Evolutionary conservation across 2,888 invertebrate species (phyloP).

Genomic region (Heliconius hortense): DNA sequence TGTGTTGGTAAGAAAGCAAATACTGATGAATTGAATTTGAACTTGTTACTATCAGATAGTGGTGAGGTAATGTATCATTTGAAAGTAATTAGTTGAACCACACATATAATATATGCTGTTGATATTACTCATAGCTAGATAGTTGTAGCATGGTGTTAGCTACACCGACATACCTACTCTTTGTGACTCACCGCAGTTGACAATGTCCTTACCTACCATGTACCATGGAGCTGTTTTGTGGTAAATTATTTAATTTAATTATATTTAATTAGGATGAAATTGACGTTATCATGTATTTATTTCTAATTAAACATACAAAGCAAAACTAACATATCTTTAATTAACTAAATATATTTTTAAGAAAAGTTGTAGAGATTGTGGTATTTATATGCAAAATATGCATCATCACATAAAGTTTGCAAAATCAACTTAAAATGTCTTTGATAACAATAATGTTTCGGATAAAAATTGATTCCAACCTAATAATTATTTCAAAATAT

Average conservation of each 20-base stretch:
- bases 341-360: too few relatives aligned
- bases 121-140: conserved; percentile 16
- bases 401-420: background rate
- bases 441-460: background rate
- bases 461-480: background rate
- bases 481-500: background rate
- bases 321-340: too few relatives aligned
- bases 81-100: conserved; percentile 3
- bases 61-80: background rate
- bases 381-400: too few relatives aligned
- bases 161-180: background rate
- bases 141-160: conserved; percentile 17
- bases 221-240: background rate
- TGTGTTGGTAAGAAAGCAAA: background rate
- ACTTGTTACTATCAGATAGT: background rate
- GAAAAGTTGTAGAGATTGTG: too few relatives aligned
- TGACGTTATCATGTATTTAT: background rate
- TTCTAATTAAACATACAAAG: too few relatives aligned
- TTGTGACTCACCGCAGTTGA: conserved; percentile 21
- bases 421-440: background rate
- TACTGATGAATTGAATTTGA: background rate
- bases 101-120: conserved; percentile 1
- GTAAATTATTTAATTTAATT: background rate
- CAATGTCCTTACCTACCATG: conserved; percentile 1
- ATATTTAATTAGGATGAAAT: background rate